Conservation (phyloP, 2,888 invertebrate species). For the Eulithis prunata region DNA sequence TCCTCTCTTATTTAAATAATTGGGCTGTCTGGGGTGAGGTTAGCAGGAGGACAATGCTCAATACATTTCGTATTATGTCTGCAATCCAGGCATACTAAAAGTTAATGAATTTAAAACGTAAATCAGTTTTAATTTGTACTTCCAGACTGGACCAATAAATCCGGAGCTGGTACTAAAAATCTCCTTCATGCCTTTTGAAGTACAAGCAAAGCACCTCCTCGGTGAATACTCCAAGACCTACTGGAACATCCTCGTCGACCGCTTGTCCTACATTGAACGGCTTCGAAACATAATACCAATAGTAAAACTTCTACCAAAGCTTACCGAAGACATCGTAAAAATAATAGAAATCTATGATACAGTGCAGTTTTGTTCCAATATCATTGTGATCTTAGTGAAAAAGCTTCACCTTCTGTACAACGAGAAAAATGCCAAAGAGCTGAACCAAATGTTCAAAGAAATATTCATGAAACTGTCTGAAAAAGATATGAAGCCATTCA, state of each 20-base stretch:
- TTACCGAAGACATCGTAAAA: conserved; percentile 62
- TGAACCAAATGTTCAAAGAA: conserved; percentile 52
- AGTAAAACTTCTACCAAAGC: conserved; percentile 62
- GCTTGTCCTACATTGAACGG: conserved; percentile 65
- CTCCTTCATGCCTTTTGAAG: conserved; percentile 71
- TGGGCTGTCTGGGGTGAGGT: too few species aligned
- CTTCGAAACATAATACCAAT: conserved; percentile 57
- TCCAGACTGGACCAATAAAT: conserved; percentile 59
- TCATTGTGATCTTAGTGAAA: conserved; percentile 63
- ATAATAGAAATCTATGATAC: conserved; percentile 62
- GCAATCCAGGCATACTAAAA: too few species aligned
- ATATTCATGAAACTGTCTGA: conserved; percentile 57
- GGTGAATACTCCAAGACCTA: conserved; percentile 70
- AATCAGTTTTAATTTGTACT: too few species aligned
- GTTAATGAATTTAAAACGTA: too few species aligned
- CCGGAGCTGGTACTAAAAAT: conserved; percentile 70
- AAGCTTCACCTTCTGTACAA: conserved; percentile 64
- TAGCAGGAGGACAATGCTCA: too few species aligned
- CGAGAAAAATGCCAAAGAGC: conserved; percentile 49
- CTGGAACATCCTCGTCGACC: conserved; percentile 69
- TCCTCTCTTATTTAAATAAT: too few species aligned
- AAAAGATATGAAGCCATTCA: conserved; percentile 56
- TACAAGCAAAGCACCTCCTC: conserved; percentile 53
- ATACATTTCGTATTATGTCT: too few species aligned
- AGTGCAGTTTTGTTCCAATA: conserved; percentile 57